Conservation (phyloP, 2,113 vertebrate species). For the Galemys pyrenaicus region DNA sequence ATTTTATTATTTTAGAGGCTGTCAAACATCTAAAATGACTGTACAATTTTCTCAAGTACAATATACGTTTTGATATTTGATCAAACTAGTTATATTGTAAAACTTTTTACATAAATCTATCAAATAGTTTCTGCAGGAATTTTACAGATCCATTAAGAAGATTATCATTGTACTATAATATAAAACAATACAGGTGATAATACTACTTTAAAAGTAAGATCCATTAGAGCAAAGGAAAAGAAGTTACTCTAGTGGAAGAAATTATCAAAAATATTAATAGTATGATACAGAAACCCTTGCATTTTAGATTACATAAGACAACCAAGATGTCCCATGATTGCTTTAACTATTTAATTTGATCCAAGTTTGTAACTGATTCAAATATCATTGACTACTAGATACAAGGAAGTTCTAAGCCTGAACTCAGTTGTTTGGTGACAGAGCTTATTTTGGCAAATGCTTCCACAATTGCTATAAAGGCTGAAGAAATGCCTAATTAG, state of each 20-base stretch:
- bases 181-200: background rate
- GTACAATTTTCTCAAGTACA: background rate
- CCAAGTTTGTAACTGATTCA: background rate
- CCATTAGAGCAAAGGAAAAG: background rate
- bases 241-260: background rate
- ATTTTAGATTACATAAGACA: background rate
- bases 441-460: background rate
- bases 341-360: background rate
- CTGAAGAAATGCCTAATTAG: background rate
- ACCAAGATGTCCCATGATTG: background rate
- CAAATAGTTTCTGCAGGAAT: background rate
- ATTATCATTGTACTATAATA: background rate
- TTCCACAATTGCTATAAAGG: background rate
- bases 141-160: background rate
- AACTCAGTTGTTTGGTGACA: background rate
- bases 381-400: background rate
- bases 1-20: constrained; percentile 8
- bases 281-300: background rate
- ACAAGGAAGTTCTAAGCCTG: background rate
- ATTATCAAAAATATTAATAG: background rate
- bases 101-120: background rate
- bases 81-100: background rate
- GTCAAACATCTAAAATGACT: background rate
- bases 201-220: constrained; percentile 2
- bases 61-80: background rate